A percentile compares a stretch with the other conserved stretches of the same genome.
Evolutionary conservation across 2,113 vertebrate species (phyloP).

Genomic region (Perca flavescens): DNA sequence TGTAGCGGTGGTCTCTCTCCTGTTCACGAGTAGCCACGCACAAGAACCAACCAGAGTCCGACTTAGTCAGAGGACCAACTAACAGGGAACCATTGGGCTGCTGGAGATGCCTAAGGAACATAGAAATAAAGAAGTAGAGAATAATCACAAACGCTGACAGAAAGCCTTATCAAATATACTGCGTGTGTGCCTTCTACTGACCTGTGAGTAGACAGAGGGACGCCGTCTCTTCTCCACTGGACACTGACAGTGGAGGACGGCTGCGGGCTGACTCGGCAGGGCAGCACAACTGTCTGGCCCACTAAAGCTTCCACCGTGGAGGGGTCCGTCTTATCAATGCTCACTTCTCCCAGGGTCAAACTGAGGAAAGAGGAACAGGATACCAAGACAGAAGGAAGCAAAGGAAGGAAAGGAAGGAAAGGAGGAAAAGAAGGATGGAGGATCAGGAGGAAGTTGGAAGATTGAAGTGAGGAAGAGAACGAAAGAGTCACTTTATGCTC

Average conservation of each 20-base stretch:
- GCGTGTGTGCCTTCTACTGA: slow-evolving; percentile 59
- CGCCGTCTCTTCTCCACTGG: slow-evolving; percentile 90
- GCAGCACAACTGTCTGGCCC: slow-evolving; percentile 89
- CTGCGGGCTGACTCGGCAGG: slow-evolving; percentile 85
- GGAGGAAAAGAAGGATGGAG: not conserved
- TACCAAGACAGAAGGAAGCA: slow-evolving; percentile 8
- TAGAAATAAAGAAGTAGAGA: not conserved
- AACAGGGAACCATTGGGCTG: slow-evolving; percentile 90
- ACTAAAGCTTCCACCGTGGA: slow-evolving; percentile 84
- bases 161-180: too few species aligned
- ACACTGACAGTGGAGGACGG: slow-evolving; percentile 78
- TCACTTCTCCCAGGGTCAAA: slow-evolving; percentile 81
- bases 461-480: not conserved
- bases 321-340: slow-evolving; percentile 85
- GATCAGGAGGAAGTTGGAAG: not conserved
- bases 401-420: not conserved
- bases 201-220: slow-evolving; percentile 86
- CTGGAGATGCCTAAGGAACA: slow-evolving; percentile 84
- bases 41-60: slow-evolving; percentile 88
- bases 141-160: not conserved
- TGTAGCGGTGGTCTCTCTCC: slow-evolving; percentile 82
- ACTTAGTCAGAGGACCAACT: slow-evolving; percentile 81
- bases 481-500: slow-evolving; percentile 80
- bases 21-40: slow-evolving; percentile 84
- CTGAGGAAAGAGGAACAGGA: slow-evolving; percentile 58